Base-by-base conservation (phyloP, 1,140 invertebrate genomes). In the Drosophila auraria region DNA sequence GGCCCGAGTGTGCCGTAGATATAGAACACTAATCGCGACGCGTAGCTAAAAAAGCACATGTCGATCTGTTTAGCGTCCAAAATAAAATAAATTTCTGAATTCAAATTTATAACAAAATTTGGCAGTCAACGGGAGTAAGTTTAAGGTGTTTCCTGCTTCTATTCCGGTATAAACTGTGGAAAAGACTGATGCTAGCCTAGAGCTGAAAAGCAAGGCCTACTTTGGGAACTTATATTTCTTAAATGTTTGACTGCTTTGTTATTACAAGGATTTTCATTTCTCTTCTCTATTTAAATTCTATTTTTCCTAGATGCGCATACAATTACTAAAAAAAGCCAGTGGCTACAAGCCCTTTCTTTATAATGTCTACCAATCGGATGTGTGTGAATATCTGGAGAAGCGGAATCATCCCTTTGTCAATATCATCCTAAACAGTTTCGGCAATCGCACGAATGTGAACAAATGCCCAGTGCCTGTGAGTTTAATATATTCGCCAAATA, bases 391-490 rank as follows among this genome's bases (percentile, higher is more conserved):
- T 69, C 49, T 91, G 65, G 83, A 91, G 23, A 84, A 83, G 11
- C 78, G 83, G 14, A 91, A 91, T 59, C 83, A 91, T 80, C 87
- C 87, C 2, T 91, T 91, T 60, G 51, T 91, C 5, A 91, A 91
- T 27, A 91, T 91, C 2, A 69, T 91, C 8, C 66, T 91, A 20
- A 82, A 82, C 25, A 81, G 81, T 33, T 89, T 91, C 12, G 68
- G 62, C 11, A 91, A 91, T 69, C 66, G 70, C 12, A 80, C 78
- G 8, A 83, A 78, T 49, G 45, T 89, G 1, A 73, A 78, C 23
- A 77, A 72, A 15, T 91, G 87, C 20, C 87, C 87, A 0, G 49
- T 91, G 12, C 79, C 70, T 11, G 87, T 91, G 20, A 77, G 87
- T 60, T 8, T 0, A 7, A 15, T 14, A 0, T 4, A 57, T 1